Evolutionary conservation across 64 coral and sea anemone species (phyloP).

Genomic region (Pocillopora verrucosa): DNA sequence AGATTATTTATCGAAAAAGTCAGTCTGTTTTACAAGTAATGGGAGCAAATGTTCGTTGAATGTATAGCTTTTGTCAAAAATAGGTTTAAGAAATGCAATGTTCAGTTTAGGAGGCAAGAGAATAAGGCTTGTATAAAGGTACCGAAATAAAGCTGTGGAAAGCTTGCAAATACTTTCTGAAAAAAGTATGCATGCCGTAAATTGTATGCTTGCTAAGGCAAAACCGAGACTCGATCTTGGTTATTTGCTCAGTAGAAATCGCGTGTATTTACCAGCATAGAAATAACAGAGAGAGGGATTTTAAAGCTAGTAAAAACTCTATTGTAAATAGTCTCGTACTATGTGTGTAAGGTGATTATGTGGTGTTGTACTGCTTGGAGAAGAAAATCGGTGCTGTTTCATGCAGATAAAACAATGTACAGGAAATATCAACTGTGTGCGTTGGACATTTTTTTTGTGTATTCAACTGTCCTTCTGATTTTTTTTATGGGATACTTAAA

Average conservation of each 20-base stretch:
- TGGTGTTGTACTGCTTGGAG: neutral
- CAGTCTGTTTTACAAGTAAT: slow-evolving; percentile 39
- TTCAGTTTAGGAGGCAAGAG: slow-evolving; percentile 1
- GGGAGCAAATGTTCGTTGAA: slow-evolving; percentile 30
- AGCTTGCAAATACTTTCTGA: neutral
- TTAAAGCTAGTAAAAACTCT: neutral
- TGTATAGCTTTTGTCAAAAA: slow-evolving; percentile 26
- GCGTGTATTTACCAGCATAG: neutral
- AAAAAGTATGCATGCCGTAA: slow-evolving; percentile 22
- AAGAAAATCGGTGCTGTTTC: neutral
- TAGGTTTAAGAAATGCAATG: neutral
- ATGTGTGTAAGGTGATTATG: neutral
- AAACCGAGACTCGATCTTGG: neutral
- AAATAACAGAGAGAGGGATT: neutral
- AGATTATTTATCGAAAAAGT: slow-evolving; percentile 24
- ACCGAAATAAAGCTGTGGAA: neutral
- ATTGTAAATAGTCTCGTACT: slow-evolving; percentile 17
- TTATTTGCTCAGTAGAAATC: neutral
- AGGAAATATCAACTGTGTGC: neutral
- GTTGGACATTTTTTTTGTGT: slow-evolving; percentile 25
- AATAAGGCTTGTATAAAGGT: slow-evolving; percentile 5
- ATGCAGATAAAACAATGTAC: neutral
- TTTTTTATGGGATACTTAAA: slow-evolving; percentile 13
- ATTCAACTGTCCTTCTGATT: slow-evolving; percentile 23
- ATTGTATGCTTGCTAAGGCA: neutral